Evolutionary conservation across 2,797 vertebrate genomes (phyloP).

Genomic region (Poecilia picta): DNA sequence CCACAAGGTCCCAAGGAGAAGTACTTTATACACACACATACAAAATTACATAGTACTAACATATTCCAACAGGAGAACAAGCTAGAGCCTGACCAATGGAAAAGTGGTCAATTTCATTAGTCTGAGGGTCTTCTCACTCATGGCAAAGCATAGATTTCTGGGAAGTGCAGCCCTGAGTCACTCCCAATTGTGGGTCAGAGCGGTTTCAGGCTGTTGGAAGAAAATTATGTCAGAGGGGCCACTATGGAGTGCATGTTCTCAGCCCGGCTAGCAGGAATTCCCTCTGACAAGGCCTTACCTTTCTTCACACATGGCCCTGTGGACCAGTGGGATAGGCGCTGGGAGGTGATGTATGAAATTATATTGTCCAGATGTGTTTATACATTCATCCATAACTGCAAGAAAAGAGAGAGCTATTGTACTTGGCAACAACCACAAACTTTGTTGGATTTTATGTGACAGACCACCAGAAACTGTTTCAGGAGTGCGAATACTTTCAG

Average conservation of each 20-base stretch:
- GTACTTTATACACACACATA: slow-evolving; percentile 14
- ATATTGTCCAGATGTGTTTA: slow-evolving; percentile 78
- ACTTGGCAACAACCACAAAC: slow-evolving; percentile 37
- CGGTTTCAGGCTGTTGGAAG: slow-evolving; percentile 68
- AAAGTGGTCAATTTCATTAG: slow-evolving; percentile 68
- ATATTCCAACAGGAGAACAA: slow-evolving; percentile 63
- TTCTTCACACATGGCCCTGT: slow-evolving; percentile 52
- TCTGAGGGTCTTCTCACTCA: slow-evolving; percentile 68
- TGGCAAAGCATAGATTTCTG: slow-evolving; percentile 68
- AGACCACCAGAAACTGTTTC: not conserved
- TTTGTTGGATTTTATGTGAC: not conserved
- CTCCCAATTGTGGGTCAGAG: slow-evolving; percentile 67
- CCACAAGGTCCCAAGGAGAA: not conserved
- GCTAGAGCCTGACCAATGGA: slow-evolving; percentile 44
- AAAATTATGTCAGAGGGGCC: slow-evolving; percentile 68
- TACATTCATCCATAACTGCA: slow-evolving; percentile 50
- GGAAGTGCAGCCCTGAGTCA: slow-evolving; percentile 80
- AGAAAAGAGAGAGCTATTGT: slow-evolving; percentile 48
- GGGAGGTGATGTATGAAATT: slow-evolving; percentile 70
- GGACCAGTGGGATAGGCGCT: slow-evolving; percentile 7
- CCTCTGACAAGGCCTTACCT: slow-evolving; percentile 77
- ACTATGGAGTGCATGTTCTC: slow-evolving; percentile 72
- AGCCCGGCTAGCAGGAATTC: slow-evolving; percentile 75
- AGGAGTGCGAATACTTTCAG: not conserved
- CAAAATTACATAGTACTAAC: slow-evolving; percentile 50